A percentile compares a stretch with the other conserved stretches of the same genome.
Evolutionary conservation across 37 sponge, comb jelly and placozoan species (phyloP).

Genomic region (Ianthella basta): DNA sequence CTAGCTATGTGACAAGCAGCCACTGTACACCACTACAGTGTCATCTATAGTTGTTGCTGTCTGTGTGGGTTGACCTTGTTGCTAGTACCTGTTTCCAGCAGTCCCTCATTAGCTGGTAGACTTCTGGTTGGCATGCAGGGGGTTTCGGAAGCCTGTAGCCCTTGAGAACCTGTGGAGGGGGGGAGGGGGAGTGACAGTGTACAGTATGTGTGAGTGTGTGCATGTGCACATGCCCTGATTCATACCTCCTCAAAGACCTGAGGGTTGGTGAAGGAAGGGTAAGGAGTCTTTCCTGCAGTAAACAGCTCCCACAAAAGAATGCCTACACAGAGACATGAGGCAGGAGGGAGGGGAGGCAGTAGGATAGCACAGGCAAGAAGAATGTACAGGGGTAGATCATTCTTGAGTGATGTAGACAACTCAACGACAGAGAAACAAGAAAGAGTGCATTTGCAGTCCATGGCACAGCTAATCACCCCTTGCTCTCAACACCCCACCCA

Average conservation of each 20-base stretch:
- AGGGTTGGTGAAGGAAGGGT: constrained; percentile 87
- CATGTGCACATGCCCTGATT: not conserved
- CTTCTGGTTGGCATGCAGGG: constrained; percentile 61
- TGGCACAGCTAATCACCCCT: not conserved
- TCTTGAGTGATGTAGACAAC: too few relatives aligned
- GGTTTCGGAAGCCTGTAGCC: constrained; percentile 89
- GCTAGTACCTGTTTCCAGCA: constrained; percentile 77
- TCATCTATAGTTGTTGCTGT: too few relatives aligned
- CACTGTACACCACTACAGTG: too few relatives aligned
- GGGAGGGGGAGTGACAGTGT: too few relatives aligned
- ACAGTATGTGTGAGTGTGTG: not conserved
- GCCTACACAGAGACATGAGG: constrained; percentile 43
- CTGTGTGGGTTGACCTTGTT: too few relatives aligned
- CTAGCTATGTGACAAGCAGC: too few relatives aligned
- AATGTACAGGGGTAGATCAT: too few relatives aligned
- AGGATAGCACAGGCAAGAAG: not conserved
- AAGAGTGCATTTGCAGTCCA: too few relatives aligned
- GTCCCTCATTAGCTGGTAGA: constrained; percentile 78
- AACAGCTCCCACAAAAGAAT: constrained; percentile 96
- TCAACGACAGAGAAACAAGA: too few relatives aligned
- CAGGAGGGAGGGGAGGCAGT: too few relatives aligned
- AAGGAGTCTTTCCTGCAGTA: constrained; percentile 89
- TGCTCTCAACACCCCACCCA: not conserved
- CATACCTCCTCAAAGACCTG: constrained; percentile 88
- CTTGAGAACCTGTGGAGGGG: constrained; percentile 60